These are phyloP conservation scores for Parapsyche elsis DNA, from an alignment of 1,140 invertebrate species.

Conservation along the genomic window DNA sequence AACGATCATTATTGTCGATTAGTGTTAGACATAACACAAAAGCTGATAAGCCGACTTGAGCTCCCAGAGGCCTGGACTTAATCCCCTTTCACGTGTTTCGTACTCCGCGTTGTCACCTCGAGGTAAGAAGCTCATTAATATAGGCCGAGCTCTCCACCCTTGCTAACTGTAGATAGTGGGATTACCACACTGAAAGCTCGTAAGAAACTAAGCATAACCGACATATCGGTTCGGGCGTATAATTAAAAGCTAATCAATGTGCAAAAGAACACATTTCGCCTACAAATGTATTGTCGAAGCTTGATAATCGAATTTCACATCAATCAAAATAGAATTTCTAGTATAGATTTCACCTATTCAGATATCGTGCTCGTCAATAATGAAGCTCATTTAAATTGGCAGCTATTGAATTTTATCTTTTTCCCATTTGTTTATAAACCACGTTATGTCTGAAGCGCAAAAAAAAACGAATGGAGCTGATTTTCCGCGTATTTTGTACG, in stretches of 20 bases:
- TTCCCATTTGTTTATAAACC: too few species aligned
- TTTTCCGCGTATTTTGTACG: too few species aligned
- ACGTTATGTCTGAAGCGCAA: too few species aligned
- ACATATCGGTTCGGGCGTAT: background rate
- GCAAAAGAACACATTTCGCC: too few species aligned
- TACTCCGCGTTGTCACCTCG: slow-evolving; percentile 36
- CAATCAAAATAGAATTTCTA: too few species aligned
- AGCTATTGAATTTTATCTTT: too few species aligned
- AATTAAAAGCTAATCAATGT: slow-evolving; percentile 16
- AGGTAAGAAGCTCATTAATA: slow-evolving; percentile 42
- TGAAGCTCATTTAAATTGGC: too few species aligned
- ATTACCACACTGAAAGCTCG: slow-evolving; percentile 18
- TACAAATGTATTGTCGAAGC: too few species aligned
- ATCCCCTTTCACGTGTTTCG: slow-evolving; percentile 43
- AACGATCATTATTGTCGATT: slow-evolving; percentile 22
- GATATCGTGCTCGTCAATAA: too few species aligned
- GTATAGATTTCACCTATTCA: too few species aligned
- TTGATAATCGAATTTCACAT: too few species aligned
- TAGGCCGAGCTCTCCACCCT: slow-evolving; percentile 15
- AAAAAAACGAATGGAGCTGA: too few species aligned
- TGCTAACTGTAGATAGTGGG: slow-evolving; percentile 10
- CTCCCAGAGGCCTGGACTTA: slow-evolving; percentile 23
- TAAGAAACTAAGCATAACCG: background rate
- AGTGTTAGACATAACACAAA: background rate
- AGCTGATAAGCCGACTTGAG: slow-evolving; percentile 36